Evolutionary conservation across 2,113 vertebrate species (phyloP), one percentile per base, ranked within the genome.

Genomic region (Pachypanchax playfairii): DNA sequence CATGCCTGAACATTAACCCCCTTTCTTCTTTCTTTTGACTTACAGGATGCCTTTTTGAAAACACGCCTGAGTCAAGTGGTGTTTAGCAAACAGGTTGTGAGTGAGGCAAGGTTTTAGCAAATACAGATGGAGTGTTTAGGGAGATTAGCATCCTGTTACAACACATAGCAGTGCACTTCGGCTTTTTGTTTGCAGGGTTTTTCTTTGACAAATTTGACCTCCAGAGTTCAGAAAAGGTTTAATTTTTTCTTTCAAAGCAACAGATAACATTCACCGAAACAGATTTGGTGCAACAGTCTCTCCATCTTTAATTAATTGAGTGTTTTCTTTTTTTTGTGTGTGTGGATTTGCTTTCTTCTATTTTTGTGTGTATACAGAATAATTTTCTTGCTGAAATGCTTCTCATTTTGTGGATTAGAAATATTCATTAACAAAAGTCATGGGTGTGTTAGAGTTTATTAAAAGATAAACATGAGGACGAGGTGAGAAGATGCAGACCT

Each of bases 81-180:
- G 60, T 73, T 83, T 51, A 63, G 75, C 70, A 82, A 82, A 84
- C 80, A 78, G 48, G 44, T 46, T 65, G 39, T 15, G 65, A 80
- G 77, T 80, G 77, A 85, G 73, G 75, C 78, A 83, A 75, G 54
- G 77, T 82, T 86, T 89, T 73, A 81, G 75, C 82, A 85, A 86
- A 87, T 76, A 87, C 73, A 76, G 48, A 77, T 76, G 77, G 78
- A 87, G 80, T 83, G 85, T 87, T 85, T 50, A 43, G 65, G n/a
- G 65, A 85, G 82, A 89, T 86, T 85, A 90, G 70, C 72, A 61
- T 83, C 71, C 82, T 82, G 84, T 85, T 85, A 83, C 80, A 63
- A 83, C 79, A 82, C 81, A 73, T 42, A 44, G 62, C 67, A 57
- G 53, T 66, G 18, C 73, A 71, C 74, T 84, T 76, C 44, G 64